A percentile compares a stretch with the other conserved stretches of the same genome.
phyloP scores from a whole-genome alignment of 2,113 vertebrate genomes.

The Fregetta grallaria region DNA sequence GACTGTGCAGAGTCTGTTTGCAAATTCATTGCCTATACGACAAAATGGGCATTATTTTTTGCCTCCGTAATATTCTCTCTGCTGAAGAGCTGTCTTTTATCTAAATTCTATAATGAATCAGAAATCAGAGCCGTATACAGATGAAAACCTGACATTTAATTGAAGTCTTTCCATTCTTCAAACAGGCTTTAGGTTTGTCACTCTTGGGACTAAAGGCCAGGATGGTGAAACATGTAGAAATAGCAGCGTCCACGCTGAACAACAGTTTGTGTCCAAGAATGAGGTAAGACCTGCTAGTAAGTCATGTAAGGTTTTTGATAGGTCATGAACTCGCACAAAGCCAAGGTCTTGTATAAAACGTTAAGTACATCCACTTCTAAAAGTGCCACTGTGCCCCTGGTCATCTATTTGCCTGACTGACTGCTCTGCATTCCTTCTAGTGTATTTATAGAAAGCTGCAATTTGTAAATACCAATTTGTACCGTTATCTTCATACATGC shows the following conservation, averaged over 20 bases:
- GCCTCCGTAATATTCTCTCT: neutral
- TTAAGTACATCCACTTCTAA: neutral
- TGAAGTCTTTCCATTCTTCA: neutral
- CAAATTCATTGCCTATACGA: neutral
- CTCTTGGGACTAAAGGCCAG: neutral
- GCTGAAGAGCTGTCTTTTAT: neutral
- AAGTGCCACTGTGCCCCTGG: neutral
- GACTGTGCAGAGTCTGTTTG: neutral
- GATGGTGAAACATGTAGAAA: neutral
- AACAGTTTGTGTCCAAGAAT: neutral
- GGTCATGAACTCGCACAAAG: neutral
- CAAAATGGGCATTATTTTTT: neutral
- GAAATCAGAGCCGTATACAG: neutral
- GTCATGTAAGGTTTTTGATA: neutral
- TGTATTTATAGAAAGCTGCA: conserved; percentile 17
- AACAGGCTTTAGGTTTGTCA: neutral
- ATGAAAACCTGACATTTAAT: neutral
- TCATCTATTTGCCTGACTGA: neutral
- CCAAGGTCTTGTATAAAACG: neutral
- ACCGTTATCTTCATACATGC: neutral
- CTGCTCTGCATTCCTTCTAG: neutral
- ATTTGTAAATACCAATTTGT: neutral
- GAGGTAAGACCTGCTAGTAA: neutral
- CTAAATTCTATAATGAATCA: neutral
- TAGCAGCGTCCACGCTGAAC: neutral